Evolutionary conservation across 2,888 invertebrate species (phyloP).

Genomic region (Odontothrips loti): DNA sequence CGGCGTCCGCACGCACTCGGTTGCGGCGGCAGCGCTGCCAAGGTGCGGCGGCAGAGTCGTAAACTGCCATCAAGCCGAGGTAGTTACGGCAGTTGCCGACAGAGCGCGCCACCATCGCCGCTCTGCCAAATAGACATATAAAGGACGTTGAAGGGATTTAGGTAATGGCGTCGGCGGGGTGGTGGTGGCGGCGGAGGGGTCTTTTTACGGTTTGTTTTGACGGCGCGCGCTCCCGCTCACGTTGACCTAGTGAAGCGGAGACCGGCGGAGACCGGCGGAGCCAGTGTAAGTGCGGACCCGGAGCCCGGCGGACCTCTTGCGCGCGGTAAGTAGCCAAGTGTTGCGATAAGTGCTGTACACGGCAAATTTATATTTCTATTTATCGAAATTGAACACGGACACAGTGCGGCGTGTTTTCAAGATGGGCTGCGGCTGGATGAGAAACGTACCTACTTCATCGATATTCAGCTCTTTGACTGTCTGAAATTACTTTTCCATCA

Average conservation of each 20-base stretch:
- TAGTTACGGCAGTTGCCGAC: conserved; percentile 1
- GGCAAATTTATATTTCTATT: no score
- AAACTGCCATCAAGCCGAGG: neutral
- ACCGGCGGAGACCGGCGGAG: neutral
- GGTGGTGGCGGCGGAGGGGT: neutral
- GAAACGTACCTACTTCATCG: no score
- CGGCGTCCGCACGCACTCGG: neutral
- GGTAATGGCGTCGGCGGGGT: conserved; percentile 21
- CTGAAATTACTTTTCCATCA: no score
- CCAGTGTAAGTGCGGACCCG: no score
- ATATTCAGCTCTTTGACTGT: no score
- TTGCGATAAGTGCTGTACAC: no score
- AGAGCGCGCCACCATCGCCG: conserved; percentile 14
- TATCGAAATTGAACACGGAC: no score
- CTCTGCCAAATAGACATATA: conserved; percentile 13
- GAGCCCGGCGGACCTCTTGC: neutral
- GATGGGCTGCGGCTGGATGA: no score
- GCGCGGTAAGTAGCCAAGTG: no score
- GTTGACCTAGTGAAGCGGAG: neutral
- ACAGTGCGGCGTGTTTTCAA: no score
- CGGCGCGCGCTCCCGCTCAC: conserved; percentile 8
- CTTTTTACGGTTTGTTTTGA: conserved; percentile 25
- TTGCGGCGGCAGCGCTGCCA: neutral
- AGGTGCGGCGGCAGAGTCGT: neutral
- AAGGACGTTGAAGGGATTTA: conserved; percentile 22